Evolutionary conservation across 2,888 invertebrate species (phyloP).

Genomic region (Idaea straminata): DNA sequence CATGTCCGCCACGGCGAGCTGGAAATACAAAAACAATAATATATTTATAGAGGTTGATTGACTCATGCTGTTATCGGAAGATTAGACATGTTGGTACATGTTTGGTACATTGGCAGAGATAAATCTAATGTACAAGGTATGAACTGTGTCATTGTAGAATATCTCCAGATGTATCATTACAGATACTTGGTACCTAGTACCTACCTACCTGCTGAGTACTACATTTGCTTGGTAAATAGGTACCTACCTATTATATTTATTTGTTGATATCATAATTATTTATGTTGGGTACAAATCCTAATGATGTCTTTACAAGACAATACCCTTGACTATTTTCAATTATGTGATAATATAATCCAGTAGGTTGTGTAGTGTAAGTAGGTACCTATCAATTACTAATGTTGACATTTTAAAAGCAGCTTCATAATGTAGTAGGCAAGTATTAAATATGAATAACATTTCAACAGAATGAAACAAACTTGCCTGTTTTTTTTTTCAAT

Average conservation of each 20-base stretch:
- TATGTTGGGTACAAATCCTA: too few relatives aligned
- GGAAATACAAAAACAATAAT: conserved; percentile 38
- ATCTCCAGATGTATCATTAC: conserved; percentile 5
- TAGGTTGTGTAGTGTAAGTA: too few relatives aligned
- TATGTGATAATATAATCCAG: too few relatives aligned
- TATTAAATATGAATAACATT: not conserved
- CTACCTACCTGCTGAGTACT: not conserved
- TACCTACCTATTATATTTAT: too few relatives aligned
- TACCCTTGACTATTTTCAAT: too few relatives aligned
- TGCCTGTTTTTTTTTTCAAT: not conserved
- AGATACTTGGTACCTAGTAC: not conserved
- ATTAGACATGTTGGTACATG: not conserved
- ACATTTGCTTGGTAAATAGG: too few relatives aligned
- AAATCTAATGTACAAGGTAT: not conserved
- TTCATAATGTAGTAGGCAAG: not conserved
- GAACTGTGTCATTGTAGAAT: not conserved
- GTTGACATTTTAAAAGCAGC: not conserved
- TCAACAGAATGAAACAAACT: not conserved
- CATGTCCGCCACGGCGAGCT: conserved; percentile 80
- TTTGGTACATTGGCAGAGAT: not conserved
- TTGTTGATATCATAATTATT: too few relatives aligned
- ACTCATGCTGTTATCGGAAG: not conserved
- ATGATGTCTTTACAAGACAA: too few relatives aligned
- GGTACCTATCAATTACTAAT: not conserved
- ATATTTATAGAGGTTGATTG: not conserved